Base-by-base conservation (phyloP, 2,113 vertebrate species). In the Upupa epops region DNA sequence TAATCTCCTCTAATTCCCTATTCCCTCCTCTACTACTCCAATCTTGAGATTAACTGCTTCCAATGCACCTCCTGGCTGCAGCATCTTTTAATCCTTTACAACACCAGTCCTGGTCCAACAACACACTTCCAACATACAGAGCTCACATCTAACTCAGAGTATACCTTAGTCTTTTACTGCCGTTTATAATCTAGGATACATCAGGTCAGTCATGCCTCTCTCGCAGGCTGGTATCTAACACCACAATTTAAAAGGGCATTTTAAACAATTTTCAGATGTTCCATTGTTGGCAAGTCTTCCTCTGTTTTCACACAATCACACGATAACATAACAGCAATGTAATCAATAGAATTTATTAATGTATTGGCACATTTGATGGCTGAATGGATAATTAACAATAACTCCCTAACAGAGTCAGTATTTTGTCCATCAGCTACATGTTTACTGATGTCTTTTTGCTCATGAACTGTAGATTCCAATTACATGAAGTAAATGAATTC, bases 141-240 rank as follows among this genome's bases (percentile, higher is more conserved):
- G 29, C 32, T 45, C 66, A 82, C 42, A 11, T 42, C 42, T 36
- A 46, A 51, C 32, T 45, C 40, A 29, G 58, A 89, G 32, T 6
- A 56, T 0, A 0, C 24, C 66, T 52, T 58, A 8, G 37, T 83
- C 65, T 87, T 65, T 55, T 28, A 49, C 17, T 37, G 24, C 54
- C 75, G 29, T 78, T 87, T 83, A 93, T 45, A 75, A 82, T 49
- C 28, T 4, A 6, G 17, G 29, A 85, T 64, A 55, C 71, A 88
- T 28, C 31, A 72, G 59, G 46, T 45, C 71, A 76, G 36, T 28
- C 45, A 40, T 5, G 26, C 25, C 61, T 78, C 26, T 25, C 58
- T 31, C 31, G 13, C 49, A 52, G 42, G 21, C 13, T 68, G 61
- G 8, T 7, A 66, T 19, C 70, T 68, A 52, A 81, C 26, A 66